Percentiles rank a stretch among this genome's conserved stretches.
phyloP scores from a whole-genome alignment of 1,140 invertebrate genomes.

The Leguminivora glycinivorella region DNA sequence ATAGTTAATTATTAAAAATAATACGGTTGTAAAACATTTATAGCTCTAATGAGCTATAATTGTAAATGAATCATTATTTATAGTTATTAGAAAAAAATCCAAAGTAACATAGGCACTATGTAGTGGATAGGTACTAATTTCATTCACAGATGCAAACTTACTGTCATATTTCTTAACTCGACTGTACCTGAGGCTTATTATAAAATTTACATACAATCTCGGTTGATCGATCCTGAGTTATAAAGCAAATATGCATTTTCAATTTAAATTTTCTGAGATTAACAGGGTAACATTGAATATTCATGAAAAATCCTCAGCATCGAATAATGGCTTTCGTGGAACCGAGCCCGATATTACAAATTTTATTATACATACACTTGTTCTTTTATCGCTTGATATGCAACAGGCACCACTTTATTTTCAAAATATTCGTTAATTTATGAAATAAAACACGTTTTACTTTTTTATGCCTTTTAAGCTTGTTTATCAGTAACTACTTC shows the following conservation, averaged over 20 bases:
- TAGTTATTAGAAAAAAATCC: no score
- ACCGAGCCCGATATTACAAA: background rate
- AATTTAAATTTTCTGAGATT: conserved; percentile 18
- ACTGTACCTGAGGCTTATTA: background rate
- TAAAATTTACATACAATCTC: background rate
- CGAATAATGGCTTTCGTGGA: conserved; percentile 2
- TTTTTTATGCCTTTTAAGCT: no score
- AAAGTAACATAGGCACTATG: no score
- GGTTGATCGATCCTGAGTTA: background rate
- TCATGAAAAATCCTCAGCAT: conserved; percentile 8
- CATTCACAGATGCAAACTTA: no score
- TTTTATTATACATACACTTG: background rate
- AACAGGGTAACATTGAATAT: conserved; percentile 19
- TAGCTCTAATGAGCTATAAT: no score
- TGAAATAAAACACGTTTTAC: no score
- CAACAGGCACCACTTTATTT: background rate
- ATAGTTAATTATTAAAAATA: no score
- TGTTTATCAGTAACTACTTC: no score
- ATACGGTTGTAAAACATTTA: no score
- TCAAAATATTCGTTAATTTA: background rate
- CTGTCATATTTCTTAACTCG: background rate
- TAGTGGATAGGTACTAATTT: no score
- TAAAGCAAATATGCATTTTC: conserved; percentile 7
- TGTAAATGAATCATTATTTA: no score
- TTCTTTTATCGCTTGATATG: conserved; percentile 2